Conservation (phyloP, 2,888 invertebrate genomes). For the Sinopyrophorus schimmeli region DNA sequence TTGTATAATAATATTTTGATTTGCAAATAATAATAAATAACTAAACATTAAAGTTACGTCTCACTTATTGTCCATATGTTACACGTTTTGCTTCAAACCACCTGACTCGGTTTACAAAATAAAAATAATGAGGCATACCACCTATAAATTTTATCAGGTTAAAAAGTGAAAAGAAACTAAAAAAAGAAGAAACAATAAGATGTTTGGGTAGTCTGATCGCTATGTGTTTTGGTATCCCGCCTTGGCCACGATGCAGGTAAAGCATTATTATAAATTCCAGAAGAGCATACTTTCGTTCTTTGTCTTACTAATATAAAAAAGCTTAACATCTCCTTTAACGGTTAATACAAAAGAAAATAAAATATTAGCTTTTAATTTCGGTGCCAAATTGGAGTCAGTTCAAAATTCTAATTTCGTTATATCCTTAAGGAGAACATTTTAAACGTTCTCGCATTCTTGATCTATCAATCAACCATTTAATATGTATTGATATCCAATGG, state of each 20-base stretch:
- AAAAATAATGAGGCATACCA: slow-evolving; percentile 7
- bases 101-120: slow-evolving; percentile 9
- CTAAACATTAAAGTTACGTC: no score
- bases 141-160: slow-evolving; percentile 21
- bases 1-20: no score
- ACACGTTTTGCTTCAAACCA: no score
- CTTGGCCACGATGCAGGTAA: slow-evolving; percentile 21
- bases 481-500: slow-evolving; percentile 5
- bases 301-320: no score
- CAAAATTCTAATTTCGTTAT: no score
- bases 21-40: no score
- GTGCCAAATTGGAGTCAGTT: no score
- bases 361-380: no score
- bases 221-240: slow-evolving; percentile 18
- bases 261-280: slow-evolving; percentile 17
- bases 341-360: no score
- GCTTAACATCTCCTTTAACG: no score
- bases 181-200: slow-evolving; percentile 24
- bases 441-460: slow-evolving; percentile 10
- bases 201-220: slow-evolving; percentile 25
- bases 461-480: slow-evolving; percentile 19
- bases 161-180: slow-evolving; percentile 24
- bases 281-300: background rate
- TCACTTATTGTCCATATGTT: no score
- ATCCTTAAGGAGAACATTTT: background rate